Base-by-base conservation (phyloP, 2,888 invertebrate species). In the Ganaspis brasiliensis region DNA sequence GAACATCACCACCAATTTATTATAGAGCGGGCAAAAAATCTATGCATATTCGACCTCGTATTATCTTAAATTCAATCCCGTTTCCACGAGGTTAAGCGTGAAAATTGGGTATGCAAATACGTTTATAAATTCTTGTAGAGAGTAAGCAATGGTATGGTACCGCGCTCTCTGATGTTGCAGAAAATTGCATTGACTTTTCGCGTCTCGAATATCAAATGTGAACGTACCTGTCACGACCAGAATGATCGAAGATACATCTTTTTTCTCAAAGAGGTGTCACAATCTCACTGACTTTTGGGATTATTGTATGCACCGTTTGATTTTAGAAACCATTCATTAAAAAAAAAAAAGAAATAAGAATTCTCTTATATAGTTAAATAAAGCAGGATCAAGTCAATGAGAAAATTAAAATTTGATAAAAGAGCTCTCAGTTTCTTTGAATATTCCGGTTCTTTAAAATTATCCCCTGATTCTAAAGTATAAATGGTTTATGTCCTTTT, bases 91-190 rank as follows among this genome's bases (percentile, higher is more conserved):
- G 85, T 86, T 86, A 85, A 87, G 83, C 86, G 85, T 84, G 85
- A 87, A 87, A 87, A 88, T 87, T 87, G 86, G 85, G 83, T 86
- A 88, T 87, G 87, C 86, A 87, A 87, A 87, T 87, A 79, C 81
- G 83, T 83, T 84, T 85, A 85, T 85, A 84, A 86, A 86, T 86
- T 84, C 82, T 81, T 78, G 79, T 74, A 61, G 75, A 77, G 40
- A 67, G 82, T 79, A 79, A 85, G 84, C 84, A 81, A 52, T 52
- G 16, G 16, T 52, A 52, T 19, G 24, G 81, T 81, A 83, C 83
- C 80, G 81, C 83, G 82, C 81, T 86, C 82, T 82, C 84, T 82
- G 67, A 85, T 87, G 85, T 85, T 85, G 83, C 83, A 82, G 84
- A 87, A 87, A 88, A 88, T 87, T 87, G 84, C 82, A 67, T 74